Evolutionary conservation across 2,113 vertebrate species (phyloP), one percentile per base, ranked within the genome.

Genomic region (Notarius lentiginosus): DNA sequence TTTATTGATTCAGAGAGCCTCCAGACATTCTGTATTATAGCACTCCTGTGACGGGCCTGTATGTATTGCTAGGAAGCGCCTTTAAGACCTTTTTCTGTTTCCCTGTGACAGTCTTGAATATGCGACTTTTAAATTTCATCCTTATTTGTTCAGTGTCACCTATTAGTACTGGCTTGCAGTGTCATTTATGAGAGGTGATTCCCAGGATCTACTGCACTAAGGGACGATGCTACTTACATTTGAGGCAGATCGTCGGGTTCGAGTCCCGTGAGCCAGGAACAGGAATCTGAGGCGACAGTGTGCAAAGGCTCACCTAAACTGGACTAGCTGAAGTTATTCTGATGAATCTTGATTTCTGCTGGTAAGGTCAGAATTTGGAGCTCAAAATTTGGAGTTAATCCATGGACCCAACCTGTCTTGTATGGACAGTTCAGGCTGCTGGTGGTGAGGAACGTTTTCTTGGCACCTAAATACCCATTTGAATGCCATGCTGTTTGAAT

Each of bases 1-100:
- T 82, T 85, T 81, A 88, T 89, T 86, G 89, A 90, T 84, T 83
- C 84, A 87, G 76, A 91, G 84, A 88, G 89, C 90, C 89, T 91
- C 90, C 90, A 86, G 61, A 90, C 84, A 84, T 90, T 84, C 66
- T 84, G 79, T 86, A 91, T 90, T 79, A 88, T 68, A 79, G 73
- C 72, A 60, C 84, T 41, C 55, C 41, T 14, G 66, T 72, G 73
- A 85, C 66, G 80, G 83, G 84, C 30, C 68, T 49, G 41, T 24
- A 47, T n/a, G 18, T n/a, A 34, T 70, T 56, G 34, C 70, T 65
- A 72, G 80, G 80, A 83, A 81, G 49, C 27, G 30, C 61, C 63
- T 22, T 15, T 70, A 53, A 86, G 73, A 88, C 87, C 86, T 88
- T 88, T 41, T 86, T 27, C 61, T 77, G 77, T 83, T 87, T 87